Base-by-base conservation (phyloP, 2,888 invertebrate species). In the Stenurella melanura region DNA sequence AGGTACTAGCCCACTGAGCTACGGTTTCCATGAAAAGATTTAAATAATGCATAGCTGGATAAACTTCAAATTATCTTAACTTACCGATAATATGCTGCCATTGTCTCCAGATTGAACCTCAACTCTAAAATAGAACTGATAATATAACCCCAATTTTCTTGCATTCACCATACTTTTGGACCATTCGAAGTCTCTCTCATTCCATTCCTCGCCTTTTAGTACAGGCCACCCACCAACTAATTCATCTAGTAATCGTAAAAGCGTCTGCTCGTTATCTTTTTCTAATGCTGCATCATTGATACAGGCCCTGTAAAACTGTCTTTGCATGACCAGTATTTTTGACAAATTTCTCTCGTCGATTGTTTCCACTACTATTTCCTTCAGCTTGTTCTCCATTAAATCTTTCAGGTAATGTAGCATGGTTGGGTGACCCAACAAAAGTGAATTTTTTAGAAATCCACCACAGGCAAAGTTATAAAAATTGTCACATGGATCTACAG, bases 401-500 rank as follows among this genome's bases (percentile, higher is more conserved):
- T 73, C 71, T 6, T 79, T 77, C 12, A 81, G 61, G 21, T 34
- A 74, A 61, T 69, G 73, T 34, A 75, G 67, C 15, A 76, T 77
- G 60, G 58, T 80, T 26, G 42, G 80, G 66, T 64, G 79, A 18
- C 68, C 76, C 57, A 69, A 60, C 0, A 67, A 34, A 17, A 75
- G 73, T 6, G 81, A 78, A 34, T 76, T 74, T 73, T 78, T 78
- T 19, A 81, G 88, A 87, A 94, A 95, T 2, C 92, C 92, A 1
- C 95, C 95, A 84, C 95, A 95, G 0, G 95, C 92, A 85, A 94
- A 95, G 80, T 93, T 90, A 87, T 95, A 95, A 88, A 96, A 96
- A 86, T 95, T 94, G 77, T 95, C 93, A 85, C 95, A 96, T 0
- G 95, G 95, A 80, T 95, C 93, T 11, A 93, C 92, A 0, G 89